Evolutionary conservation across 1,140 invertebrate species (phyloP).

Genomic region (Ylistrum balloti): DNA sequence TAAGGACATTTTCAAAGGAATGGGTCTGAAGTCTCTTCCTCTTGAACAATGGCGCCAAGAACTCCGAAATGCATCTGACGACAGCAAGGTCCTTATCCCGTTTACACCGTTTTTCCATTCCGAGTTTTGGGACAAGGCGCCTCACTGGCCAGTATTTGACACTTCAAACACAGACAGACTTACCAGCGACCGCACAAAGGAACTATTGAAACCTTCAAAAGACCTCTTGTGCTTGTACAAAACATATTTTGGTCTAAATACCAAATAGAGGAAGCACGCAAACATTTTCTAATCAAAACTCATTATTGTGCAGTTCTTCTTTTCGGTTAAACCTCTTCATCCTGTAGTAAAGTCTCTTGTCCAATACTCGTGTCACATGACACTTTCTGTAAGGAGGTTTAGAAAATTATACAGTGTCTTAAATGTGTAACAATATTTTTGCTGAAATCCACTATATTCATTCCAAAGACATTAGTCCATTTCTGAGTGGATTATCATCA

Average conservation of each 20-base stretch:
- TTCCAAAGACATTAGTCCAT: too few relatives aligned
- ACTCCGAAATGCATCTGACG: conserved; percentile 53
- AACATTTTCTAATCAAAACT: too few relatives aligned
- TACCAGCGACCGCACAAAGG: conserved; percentile 62
- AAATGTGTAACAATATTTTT: too few relatives aligned
- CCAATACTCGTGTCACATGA: too few relatives aligned
- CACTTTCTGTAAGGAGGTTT: too few relatives aligned
- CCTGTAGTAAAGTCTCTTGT: too few relatives aligned
- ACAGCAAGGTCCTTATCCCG: conserved; percentile 66
- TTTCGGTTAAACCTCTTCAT: too few relatives aligned
- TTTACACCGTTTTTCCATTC: conserved; percentile 69
- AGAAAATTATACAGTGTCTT: too few relatives aligned
- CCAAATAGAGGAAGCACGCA: neutral
- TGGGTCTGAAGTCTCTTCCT: conserved; percentile 55
- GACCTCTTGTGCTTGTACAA: conserved; percentile 64
- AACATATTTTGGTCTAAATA: conserved; percentile 58
- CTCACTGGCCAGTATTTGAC: conserved; percentile 69
- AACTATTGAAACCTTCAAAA: conserved; percentile 55
- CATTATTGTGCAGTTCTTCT: too few relatives aligned
- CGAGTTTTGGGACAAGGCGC: conserved; percentile 66
- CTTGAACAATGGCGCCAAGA: conserved; percentile 66
- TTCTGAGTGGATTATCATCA: too few relatives aligned
- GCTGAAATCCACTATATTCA: too few relatives aligned
- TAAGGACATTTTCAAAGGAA: conserved; percentile 65
- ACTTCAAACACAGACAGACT: conserved; percentile 64